These are phyloP conservation scores for Hypotaenidia philippensis DNA, from an alignment of 2,797 vertebrate genomes.

Conservation along the genomic window DNA sequence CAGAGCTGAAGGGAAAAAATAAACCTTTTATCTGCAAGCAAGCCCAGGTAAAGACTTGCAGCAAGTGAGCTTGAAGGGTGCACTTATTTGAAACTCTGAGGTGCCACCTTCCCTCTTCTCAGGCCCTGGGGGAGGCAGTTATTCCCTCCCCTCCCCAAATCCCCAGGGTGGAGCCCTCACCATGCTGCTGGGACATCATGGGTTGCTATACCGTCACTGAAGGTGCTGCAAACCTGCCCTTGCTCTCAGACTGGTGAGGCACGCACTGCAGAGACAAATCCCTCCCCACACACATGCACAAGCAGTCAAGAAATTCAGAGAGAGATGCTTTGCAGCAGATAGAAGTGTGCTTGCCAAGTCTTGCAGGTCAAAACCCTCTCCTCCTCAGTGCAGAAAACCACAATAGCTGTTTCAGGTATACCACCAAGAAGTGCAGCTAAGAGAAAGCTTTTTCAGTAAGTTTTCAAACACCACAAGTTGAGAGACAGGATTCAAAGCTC, in stretches of 20 bases:
- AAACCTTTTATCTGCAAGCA: not conserved
- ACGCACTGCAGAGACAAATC: not conserved
- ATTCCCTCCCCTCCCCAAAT: not conserved
- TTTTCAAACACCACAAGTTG: not conserved
- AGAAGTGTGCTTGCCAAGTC: not conserved
- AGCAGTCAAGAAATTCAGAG: not conserved
- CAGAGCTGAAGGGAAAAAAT: not conserved
- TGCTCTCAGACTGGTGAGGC: fast-evolving
- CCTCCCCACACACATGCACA: fast-evolving
- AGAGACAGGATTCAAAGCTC: not conserved
- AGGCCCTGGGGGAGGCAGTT: too few species aligned
- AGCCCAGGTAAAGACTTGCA: not conserved
- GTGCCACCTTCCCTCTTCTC: not conserved
- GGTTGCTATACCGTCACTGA: fast-evolving
- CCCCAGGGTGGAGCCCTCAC: not conserved
- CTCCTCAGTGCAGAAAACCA: not conserved
- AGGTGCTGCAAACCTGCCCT: too few species aligned
- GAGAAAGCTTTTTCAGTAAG: not conserved
- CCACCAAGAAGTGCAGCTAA: not conserved
- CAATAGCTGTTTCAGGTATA: not conserved
- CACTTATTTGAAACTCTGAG: not conserved
- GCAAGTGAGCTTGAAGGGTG: not conserved
- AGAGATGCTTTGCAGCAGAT: not conserved
- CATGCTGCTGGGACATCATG: fast-evolving
- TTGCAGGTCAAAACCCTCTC: not conserved